Base-by-base conservation (phyloP, 2,797 vertebrate genomes). In the Paedocypris micromegethes region DNA sequence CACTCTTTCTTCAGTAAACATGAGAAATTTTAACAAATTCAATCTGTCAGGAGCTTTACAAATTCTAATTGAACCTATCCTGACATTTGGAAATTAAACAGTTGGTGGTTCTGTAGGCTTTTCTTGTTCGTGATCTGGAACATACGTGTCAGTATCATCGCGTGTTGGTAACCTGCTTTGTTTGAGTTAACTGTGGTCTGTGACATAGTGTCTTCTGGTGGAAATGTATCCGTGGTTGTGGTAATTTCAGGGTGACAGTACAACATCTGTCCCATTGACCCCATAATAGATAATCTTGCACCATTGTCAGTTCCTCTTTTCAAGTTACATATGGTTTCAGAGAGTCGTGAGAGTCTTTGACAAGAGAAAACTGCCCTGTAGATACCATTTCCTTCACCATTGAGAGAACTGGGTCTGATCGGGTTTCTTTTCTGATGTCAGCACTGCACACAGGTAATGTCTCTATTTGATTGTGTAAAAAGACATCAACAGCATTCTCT, bases 321-420 rank as follows among this genome's bases (percentile, higher is more conserved):
- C 48, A 39, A 4, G 6, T 59, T 6, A 67, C n/a, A 4, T 43
- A 68, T 44, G 56, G 56, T 3, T 3, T 49, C 2, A 59, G 39
- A 5, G 37, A 6, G 37, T 41, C 6, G 7, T 58, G 39, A 6
- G 5, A 3, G 57, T 50, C 9, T 40, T 55, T 58, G 0, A 1
- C 37, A 48, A 9, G 2, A 38, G 56, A 48, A 43, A 68, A 45
- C 38, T 0, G 5, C 6, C 9, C 46, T 3, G 65, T 67, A 7
- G 65, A 3, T 40, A 67, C 37, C 66, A 38, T 67, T 39, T 58
- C 55, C 3, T 44, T 43, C 38, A 58, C 55, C 44, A 58, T 6
- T 7, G n/a, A 23, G 9, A 57, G 3, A 1, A 9, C 23, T 2
- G 55, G 2, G 5, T 57, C 41, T 6, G 3, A 7, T 9, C 41